Base-by-base conservation (phyloP, 2,888 invertebrate species). In the Pandemis cinnamomeana region DNA sequence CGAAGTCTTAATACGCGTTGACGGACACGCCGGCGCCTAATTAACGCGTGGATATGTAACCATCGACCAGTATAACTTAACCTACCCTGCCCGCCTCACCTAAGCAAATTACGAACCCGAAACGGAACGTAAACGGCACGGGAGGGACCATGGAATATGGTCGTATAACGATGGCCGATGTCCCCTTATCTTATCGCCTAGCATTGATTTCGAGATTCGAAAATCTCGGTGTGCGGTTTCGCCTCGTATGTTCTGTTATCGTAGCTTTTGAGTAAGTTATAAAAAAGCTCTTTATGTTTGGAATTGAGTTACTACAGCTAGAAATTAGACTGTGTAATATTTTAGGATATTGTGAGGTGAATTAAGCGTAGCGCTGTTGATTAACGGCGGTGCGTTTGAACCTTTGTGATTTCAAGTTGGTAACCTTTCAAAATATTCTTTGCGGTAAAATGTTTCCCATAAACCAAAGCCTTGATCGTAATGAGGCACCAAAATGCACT, bases 11-110 rank as follows among this genome's bases (percentile, higher is more conserved):
- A 94, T 92, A 87, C 87, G 87, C 86, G 81, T 80, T 89, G 93
- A 94, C 93, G 92, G 92, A 90, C 90, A 91, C 91, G 89, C 89
- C 87, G 87, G 84, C 89, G 87, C 89, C 93, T 93, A 94, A 94
- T 93, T 94, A 94, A 91, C 88, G 87, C 83, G 83, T 84, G 82
- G 84, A 82, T 85, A 83, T 83, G 77, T 55, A 68, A 73, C 75
- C 68, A 63, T 55, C 70, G 77, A 79, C 90, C 89, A 89, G 6
- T 75, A 69, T 81, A 81, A n/a, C 41, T 67, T 77, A 86, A 86
- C 42, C 87, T 74, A 7, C 72, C 41, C 60, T 46, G 42, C 74
- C 67, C 55, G 63, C 61, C 48, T 70, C 71, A 66, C 10, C 10
- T 4, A 75, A 55, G 36, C 6, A 69, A 61, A 53, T 8, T 10